These are phyloP conservation scores for Leuciscus waleckii DNA, from an alignment of 2,797 vertebrate genomes.

Conservation along the genomic window DNA sequence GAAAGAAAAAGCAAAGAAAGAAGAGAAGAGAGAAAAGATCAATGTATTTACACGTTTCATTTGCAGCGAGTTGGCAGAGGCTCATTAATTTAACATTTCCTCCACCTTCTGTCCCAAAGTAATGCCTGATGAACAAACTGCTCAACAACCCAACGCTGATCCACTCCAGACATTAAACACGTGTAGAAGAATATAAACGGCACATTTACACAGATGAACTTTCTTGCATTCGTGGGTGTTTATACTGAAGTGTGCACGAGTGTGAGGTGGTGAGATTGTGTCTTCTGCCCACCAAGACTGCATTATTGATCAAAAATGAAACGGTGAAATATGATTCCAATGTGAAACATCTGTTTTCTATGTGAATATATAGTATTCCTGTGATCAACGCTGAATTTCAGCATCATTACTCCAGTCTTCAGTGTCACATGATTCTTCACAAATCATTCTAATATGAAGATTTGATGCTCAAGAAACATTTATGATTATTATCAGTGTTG, in stretches of 20 bases:
- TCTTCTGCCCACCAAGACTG: background rate
- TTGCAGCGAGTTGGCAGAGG: slow-evolving; percentile 97
- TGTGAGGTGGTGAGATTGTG: background rate
- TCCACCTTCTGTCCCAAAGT: slow-evolving; percentile 98
- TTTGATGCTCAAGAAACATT: too few species aligned
- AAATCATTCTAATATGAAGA: too few species aligned
- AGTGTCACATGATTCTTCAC: too few species aligned
- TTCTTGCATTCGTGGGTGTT: background rate
- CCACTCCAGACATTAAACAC: slow-evolving; percentile 12
- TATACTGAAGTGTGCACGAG: background rate
- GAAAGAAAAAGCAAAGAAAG: slow-evolving; percentile 48
- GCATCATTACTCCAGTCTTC: too few species aligned
- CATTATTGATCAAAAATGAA: background rate
- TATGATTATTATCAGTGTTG: too few species aligned
- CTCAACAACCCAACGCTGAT: slow-evolving; percentile 50
- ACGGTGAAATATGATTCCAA: too few species aligned
- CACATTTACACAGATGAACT: background rate
- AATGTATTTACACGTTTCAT: slow-evolving; percentile 99
- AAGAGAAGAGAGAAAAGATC: slow-evolving; percentile 86
- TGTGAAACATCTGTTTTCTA: too few species aligned
- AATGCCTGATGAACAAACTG: slow-evolving; percentile 79
- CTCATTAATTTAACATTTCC: slow-evolving; percentile 99
- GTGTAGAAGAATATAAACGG: background rate
- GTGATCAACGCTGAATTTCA: too few species aligned
- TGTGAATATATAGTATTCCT: too few species aligned